These are phyloP conservation scores for Lacanobia oleracea DNA, from an alignment of 2,888 invertebrate species.

Conservation along the genomic window DNA sequence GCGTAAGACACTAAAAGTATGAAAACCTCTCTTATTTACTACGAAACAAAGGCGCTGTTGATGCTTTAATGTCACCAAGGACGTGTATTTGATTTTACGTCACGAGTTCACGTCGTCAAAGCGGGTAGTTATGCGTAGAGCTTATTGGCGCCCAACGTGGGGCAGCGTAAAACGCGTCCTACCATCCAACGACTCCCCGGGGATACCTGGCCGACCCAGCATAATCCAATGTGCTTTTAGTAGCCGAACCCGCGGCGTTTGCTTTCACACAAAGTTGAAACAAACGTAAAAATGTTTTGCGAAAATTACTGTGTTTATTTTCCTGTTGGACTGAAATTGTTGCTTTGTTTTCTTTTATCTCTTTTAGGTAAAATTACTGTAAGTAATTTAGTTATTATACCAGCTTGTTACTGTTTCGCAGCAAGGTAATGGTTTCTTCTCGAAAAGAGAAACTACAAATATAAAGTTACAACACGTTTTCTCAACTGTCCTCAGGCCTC, in stretches of 20 bases:
- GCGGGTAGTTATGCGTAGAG: constrained; percentile 44
- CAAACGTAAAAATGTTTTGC: constrained; percentile 27
- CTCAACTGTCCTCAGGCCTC: too few relatives aligned
- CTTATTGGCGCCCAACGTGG: constrained; percentile 55
- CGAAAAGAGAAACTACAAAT: neutral
- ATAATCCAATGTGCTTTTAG: constrained; percentile 64
- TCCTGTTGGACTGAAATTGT: neutral
- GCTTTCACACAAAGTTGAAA: constrained; percentile 28
- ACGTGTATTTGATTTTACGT: constrained; percentile 19
- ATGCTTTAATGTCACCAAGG: neutral
- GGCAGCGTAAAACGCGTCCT: constrained; percentile 56
- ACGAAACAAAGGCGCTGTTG: neutral
- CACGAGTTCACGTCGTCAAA: constrained; percentile 48
- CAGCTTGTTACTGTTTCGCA: neutral
- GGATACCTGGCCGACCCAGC: constrained; percentile 59
- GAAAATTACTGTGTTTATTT: constrained; percentile 10
- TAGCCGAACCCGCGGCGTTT: constrained; percentile 34
- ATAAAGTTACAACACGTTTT: neutral
- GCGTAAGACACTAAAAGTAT: neutral
- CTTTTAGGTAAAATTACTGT: neutral
- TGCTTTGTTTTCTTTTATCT: neutral
- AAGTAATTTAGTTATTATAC: neutral
- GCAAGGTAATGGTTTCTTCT: neutral
- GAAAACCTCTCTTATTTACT: neutral
- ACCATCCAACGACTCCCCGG: constrained; percentile 49